Evolutionary conservation across 2,113 vertebrate species (phyloP).

Genomic region (Anhinga anhinga): DNA sequence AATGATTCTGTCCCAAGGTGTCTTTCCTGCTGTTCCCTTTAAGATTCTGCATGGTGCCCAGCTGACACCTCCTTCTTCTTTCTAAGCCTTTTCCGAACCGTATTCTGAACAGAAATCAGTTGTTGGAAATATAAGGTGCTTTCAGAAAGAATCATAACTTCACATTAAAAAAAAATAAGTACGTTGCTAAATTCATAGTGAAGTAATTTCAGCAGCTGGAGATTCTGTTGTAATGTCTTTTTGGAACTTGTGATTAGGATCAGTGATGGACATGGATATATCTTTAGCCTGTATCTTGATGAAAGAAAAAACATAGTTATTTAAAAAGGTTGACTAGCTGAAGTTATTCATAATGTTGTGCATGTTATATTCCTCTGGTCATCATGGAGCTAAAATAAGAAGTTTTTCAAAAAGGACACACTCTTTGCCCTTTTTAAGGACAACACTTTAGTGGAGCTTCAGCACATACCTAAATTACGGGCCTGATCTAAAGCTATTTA

Average conservation of each 20-base stretch:
- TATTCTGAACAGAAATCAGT: neutral
- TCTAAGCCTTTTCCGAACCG: neutral
- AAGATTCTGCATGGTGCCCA: neutral
- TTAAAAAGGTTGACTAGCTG: neutral
- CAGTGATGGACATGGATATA: neutral
- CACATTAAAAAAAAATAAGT: neutral
- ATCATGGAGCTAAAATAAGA: neutral
- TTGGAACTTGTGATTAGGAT: neutral
- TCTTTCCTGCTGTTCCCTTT: neutral
- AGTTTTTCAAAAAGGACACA: neutral
- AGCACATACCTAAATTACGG: neutral
- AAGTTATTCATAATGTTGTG: neutral
- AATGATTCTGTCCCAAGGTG: accelerated
- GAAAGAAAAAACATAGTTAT: neutral
- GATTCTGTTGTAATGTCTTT: neutral
- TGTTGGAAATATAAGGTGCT: neutral
- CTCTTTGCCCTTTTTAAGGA: neutral
- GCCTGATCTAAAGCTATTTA: neutral
- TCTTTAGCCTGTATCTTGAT: neutral
- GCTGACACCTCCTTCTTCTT: neutral
- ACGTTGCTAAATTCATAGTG: neutral
- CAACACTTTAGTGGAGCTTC: neutral
- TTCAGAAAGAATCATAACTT: neutral
- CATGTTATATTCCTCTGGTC: neutral
- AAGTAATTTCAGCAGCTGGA: neutral